Base-by-base conservation (phyloP, 2,888 invertebrate species). In the Petrolisthes manimaculis region DNA sequence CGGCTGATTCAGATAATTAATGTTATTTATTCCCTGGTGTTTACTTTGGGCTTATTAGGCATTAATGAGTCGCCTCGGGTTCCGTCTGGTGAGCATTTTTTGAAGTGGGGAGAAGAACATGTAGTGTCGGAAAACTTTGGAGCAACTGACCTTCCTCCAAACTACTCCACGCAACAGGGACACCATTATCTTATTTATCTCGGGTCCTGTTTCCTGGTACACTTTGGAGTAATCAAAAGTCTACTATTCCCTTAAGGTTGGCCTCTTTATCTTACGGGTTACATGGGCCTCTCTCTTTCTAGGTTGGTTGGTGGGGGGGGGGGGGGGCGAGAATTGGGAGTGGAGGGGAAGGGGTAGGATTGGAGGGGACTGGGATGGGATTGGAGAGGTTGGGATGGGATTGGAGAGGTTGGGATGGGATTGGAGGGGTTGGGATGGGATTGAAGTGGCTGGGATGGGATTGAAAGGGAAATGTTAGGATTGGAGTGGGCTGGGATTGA, bases 21-120 rank as follows among this genome's bases (percentile, higher is more conserved):
- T 54, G 83, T 55, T 79, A 87, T 87, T 87, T 87, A 87, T 71
- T 53, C 55, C 14, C 14, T 14, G 8, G 18, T 67, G 86, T 83
- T 86, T 78, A 67, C 71, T n/a, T 71, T 83, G 61, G 69, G 79
- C 83, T 87, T 83, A 83, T 87, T 83, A 83, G 55, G 54, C 83
- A 80, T 77, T 83, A 83, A 87, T 87, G 79, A 87, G 79, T 61
- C 12, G 79, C 61, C 24, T 24, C 51, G 12, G 82, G 77, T 51
- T n/a, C n/a, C n/a, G n/a, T n/a, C n/a, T n/a, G n/a, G n/a, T n/a
- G n/a, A n/a, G n/a, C n/a, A n/a, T n/a, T n/a, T n/a, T n/a, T n/a
- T n/a, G n/a, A n/a, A n/a, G n/a, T n/a, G n/a, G n/a, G n/a, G n/a
- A n/a, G n/a, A n/a, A n/a, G n/a, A n/a, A n/a, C n/a, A n/a, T n/a